A percentile compares a stretch with the other conserved stretches of the same genome.
Conservation (phyloP, 2,113 vertebrate genomes). For the Calidris pugnax region DNA sequence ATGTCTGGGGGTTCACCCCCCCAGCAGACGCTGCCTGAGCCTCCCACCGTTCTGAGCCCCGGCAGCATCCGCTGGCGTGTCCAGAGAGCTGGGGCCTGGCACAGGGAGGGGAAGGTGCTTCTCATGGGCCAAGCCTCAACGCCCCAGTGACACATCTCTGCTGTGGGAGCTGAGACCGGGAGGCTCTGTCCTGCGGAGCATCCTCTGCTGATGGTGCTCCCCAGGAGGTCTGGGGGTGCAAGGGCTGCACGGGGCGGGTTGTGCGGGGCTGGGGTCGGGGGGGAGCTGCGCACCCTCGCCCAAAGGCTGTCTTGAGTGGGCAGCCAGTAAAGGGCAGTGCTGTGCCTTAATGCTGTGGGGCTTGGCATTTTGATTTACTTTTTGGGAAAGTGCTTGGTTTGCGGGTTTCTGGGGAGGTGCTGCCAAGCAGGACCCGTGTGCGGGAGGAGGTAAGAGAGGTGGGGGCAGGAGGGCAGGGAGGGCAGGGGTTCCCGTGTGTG, state of each 20-base stretch:
- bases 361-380: neutral
- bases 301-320: neutral
- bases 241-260: fast-evolving
- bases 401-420: neutral
- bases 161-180: neutral
- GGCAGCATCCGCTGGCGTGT: neutral
- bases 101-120: neutral
- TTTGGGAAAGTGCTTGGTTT: neutral
- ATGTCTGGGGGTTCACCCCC: neutral
- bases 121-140: neutral
- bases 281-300: neutral
- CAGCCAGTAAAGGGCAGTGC: neutral
- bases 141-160: neutral
- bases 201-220: fast-evolving
- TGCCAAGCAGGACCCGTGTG: neutral
- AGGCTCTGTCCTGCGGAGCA: neutral
- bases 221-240: neutral
- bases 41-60: neutral
- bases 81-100: too few relatives aligned
- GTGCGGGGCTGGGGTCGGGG: neutral
- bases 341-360: neutral
- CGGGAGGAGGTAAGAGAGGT: neutral
- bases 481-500: fast-evolving
- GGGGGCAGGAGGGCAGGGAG: neutral
- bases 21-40: neutral